Conservation (phyloP, 2,888 invertebrate genomes). For the Scelioninae gen. 2 region DNA sequence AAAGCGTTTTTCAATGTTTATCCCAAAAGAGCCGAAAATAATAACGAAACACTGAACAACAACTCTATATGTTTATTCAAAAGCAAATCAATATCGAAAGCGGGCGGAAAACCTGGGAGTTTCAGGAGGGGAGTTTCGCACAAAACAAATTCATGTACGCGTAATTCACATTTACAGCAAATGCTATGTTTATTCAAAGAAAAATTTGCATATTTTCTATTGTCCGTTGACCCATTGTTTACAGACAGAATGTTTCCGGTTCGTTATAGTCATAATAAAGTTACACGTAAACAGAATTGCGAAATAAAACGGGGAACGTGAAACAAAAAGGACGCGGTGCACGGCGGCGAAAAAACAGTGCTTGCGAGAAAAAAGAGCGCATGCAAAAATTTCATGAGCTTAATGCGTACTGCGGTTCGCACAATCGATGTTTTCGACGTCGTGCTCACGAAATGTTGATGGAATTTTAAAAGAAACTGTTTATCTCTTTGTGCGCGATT, state of each 20-base stretch:
- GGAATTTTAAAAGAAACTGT: too few species aligned
- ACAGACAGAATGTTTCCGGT: slow-evolving; percentile 58
- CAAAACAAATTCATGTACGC: slow-evolving; percentile 51
- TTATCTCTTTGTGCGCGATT: too few species aligned
- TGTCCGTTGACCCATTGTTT: slow-evolving; percentile 58
- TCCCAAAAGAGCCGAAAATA: slow-evolving; percentile 38
- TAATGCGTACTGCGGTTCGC: slow-evolving; percentile 33
- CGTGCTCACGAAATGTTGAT: not conserved
- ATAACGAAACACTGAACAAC: slow-evolving; percentile 39
- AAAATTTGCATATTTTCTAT: slow-evolving; percentile 61
- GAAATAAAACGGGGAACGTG: slow-evolving; percentile 57
- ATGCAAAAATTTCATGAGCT: slow-evolving; percentile 45
- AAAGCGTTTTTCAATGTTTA: slow-evolving; percentile 46
- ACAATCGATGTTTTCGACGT: slow-evolving; percentile 37
- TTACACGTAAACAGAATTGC: slow-evolving; percentile 59
- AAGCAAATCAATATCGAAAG: slow-evolving; percentile 56
- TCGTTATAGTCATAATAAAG: slow-evolving; percentile 61
- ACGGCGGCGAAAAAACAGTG: slow-evolving; percentile 32
- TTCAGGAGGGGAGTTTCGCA: slow-evolving; percentile 9
- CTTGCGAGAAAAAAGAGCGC: slow-evolving; percentile 35
- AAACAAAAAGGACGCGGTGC: slow-evolving; percentile 48
- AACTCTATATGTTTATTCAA: slow-evolving; percentile 54
- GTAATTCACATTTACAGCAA: slow-evolving; percentile 60
- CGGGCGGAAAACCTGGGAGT: slow-evolving; percentile 31
- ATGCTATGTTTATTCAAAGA: slow-evolving; percentile 61